Conservation (phyloP, 2,797 vertebrate species). For the Pantherophis alleghaniensis region DNA sequence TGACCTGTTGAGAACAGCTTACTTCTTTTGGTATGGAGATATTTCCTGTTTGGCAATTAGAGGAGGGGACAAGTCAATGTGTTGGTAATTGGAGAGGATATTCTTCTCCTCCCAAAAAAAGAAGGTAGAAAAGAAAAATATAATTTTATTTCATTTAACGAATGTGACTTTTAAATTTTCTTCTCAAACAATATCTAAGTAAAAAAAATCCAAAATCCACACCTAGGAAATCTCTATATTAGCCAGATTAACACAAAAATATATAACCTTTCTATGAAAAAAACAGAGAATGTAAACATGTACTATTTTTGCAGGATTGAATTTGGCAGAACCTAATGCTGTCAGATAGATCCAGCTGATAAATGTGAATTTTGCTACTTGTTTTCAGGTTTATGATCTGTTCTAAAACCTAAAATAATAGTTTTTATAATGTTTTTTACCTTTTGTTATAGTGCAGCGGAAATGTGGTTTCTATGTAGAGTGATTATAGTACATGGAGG, state of each 20-base stretch:
- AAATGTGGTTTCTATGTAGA: not conserved
- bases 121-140: rapidly evolving
- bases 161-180: not conserved
- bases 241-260: not conserved
- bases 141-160: not conserved
- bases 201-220: not conserved
- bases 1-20: not conserved
- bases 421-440: not conserved
- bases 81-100: not conserved
- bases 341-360: not conserved
- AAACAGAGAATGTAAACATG: not conserved
- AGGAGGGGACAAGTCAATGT: not conserved
- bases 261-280: not conserved
- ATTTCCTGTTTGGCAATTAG: not conserved
- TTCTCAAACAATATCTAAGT: not conserved
- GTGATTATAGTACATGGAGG: not conserved
- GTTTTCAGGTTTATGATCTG: not conserved
- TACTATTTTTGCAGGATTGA: not conserved
- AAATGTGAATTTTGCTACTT: not conserved
- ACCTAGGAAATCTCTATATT: not conserved
- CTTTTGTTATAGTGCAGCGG: not conserved
- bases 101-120: not conserved
- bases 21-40: slow-evolving; percentile 21
- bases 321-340: not conserved
- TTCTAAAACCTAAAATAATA: not conserved